Conservation (phyloP, 2,113 vertebrate genomes). For the Periophthalmus modestus region DNA sequence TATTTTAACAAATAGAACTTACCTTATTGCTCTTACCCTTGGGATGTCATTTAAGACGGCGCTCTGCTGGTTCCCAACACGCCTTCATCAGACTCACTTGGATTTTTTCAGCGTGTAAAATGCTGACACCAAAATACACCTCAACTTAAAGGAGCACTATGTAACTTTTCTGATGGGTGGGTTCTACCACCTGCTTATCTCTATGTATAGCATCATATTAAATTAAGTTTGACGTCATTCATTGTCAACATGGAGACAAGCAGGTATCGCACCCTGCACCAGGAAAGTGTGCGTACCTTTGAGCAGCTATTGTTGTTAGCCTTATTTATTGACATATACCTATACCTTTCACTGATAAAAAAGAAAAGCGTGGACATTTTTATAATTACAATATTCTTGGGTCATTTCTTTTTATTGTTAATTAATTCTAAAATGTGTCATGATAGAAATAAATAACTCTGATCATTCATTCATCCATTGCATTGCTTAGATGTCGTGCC, state of each 20-base stretch:
- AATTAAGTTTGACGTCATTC: too few relatives aligned
- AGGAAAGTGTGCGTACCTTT: too few relatives aligned
- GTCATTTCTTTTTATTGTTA: neutral
- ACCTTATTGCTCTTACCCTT: neutral
- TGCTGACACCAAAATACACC: neutral
- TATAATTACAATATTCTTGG: neutral
- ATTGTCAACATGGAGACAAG: too few relatives aligned
- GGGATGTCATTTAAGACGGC: too few relatives aligned
- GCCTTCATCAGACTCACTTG: neutral
- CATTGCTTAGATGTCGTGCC: neutral
- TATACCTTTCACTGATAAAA: neutral
- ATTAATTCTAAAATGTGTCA: conserved; percentile 3
- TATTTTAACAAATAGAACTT: neutral
- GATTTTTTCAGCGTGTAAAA: neutral
- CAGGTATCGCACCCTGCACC: too few relatives aligned
- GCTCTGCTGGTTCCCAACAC: neutral
- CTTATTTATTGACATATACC: neutral
- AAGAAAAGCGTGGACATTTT: neutral
- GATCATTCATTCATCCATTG: neutral
- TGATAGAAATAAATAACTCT: neutral
- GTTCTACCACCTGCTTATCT: too few relatives aligned
- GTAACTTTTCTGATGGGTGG: neutral
- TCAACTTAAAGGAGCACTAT: neutral
- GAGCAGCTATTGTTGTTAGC: too few relatives aligned
- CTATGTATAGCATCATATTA: too few relatives aligned